These are phyloP conservation scores for Drosophila subquinaria DNA, from an alignment of 2,888 invertebrate genomes.

Conservation along the genomic window DNA sequence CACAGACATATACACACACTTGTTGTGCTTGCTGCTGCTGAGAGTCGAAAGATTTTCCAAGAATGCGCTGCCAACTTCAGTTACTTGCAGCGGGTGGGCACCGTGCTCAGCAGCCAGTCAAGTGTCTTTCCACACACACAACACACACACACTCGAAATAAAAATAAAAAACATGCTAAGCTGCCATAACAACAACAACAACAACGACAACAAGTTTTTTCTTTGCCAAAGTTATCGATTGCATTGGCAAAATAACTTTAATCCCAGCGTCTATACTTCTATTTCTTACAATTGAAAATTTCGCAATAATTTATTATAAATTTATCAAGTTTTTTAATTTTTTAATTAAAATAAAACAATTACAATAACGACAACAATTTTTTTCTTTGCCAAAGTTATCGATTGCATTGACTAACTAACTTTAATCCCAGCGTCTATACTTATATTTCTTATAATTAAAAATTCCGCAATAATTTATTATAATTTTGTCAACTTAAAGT, in stretches of 20 bases:
- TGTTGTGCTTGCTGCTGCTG: constrained; percentile 13
- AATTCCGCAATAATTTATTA: too few species aligned
- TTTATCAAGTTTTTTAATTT: background rate
- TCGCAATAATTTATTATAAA: background rate
- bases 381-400: background rate
- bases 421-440: background rate
- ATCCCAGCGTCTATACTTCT: background rate
- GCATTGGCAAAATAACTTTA: constrained; percentile 30
- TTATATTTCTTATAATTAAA: too few species aligned
- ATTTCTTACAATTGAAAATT: background rate
- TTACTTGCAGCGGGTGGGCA: constrained; percentile 55
- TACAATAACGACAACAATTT: constrained; percentile 1
- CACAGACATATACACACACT: constrained; percentile 12
- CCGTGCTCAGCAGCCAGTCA: constrained; percentile 35
- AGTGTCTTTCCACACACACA: constrained; percentile 46
- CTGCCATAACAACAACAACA: constrained; percentile 15
- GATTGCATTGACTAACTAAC: constrained; percentile 33
- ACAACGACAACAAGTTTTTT: constrained; percentile 14
- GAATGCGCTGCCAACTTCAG: constrained; percentile 60
- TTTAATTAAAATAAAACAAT: background rate
- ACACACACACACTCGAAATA: constrained; percentile 12
- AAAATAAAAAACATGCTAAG: constrained; percentile 1
- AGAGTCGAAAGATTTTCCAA: constrained; percentile 71
- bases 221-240: constrained; percentile 44
- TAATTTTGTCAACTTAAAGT: background rate